A percentile compares a stretch with the other conserved stretches of the same genome.
Conservation (phyloP, 1,140 invertebrate genomes). For the Drosophila dunni region DNA sequence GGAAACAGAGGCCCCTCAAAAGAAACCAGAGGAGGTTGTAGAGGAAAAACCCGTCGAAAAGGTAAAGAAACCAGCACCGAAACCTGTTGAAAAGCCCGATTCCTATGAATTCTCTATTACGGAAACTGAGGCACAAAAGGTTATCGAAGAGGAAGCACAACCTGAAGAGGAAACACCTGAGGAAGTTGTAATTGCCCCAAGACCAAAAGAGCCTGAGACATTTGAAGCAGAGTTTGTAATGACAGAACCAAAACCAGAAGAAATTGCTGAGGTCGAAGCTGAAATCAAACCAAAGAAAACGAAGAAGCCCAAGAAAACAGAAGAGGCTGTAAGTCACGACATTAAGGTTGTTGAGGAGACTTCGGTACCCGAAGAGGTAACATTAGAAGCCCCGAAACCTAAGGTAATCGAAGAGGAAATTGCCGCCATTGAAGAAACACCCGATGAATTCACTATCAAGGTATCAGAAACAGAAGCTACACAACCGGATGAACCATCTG, state of each 20-base stretch:
- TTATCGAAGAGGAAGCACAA: conserved; percentile 31
- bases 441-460: conserved; percentile 49
- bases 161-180: conserved; percentile 60
- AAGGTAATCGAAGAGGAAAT: conserved; percentile 34
- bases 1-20: conserved; percentile 60
- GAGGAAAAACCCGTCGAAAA: conserved; percentile 54
- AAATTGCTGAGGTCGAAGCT: conserved; percentile 76
- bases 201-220: conserved; percentile 56
- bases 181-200: conserved; percentile 67
- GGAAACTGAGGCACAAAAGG: conserved; percentile 60
- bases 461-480: conserved; percentile 29
- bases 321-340: conserved; percentile 62
- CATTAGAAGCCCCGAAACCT: conserved; percentile 29
- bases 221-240: conserved; percentile 63
- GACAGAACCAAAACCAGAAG: conserved; percentile 69
- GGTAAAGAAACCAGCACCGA: conserved; percentile 49
- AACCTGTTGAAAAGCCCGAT: conserved; percentile 64
- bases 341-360: conserved; percentile 68
- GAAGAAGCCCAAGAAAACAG: conserved; percentile 85
- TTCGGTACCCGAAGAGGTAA: conserved; percentile 40
- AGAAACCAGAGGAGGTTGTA: conserved; percentile 52
- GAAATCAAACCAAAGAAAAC: conserved; percentile 72
- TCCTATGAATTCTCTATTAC: conserved; percentile 71
- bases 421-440: conserved; percentile 45
- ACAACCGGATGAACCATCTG: conserved; percentile 43